Conservation (phyloP, 2,888 invertebrate species). For the Tetranychus truncatus region DNA sequence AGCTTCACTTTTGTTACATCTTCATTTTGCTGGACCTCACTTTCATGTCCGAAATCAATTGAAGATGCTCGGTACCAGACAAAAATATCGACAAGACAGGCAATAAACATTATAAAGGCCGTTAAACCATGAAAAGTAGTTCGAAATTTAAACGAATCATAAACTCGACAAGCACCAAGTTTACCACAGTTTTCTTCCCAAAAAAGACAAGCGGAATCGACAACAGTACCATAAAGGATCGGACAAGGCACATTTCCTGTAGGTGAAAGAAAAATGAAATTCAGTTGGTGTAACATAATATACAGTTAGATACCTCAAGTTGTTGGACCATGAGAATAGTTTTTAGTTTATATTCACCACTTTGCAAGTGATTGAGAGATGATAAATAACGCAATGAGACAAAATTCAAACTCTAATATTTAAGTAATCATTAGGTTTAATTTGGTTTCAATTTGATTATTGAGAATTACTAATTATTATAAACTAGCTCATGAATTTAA, state of each 20-base stretch:
- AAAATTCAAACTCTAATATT: no score
- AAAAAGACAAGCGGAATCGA: constrained; percentile 73
- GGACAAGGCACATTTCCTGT: constrained; percentile 75
- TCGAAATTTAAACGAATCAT: constrained; percentile 61
- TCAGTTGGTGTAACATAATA: not conserved
- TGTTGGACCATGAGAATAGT: not conserved
- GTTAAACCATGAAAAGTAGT: constrained; percentile 69
- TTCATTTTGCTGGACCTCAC: not conserved
- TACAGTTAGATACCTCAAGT: not conserved
- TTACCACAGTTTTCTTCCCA: constrained; percentile 64
- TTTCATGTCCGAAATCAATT: constrained; percentile 47
- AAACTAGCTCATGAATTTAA: no score
- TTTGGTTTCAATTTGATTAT: no score
- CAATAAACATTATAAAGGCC: constrained; percentile 61
- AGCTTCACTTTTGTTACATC: no score
- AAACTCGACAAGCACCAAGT: constrained; percentile 67
- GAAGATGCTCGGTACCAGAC: constrained; percentile 75
- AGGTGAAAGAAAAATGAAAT: constrained; percentile 18
- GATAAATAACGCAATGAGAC: no score
- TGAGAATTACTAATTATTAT: no score
- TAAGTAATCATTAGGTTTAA: no score
- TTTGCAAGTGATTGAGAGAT: no score
- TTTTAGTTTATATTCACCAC: no score
- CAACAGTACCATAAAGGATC: constrained; percentile 77
- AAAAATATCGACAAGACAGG: constrained; percentile 67